Conservation (phyloP, 2,113 vertebrate species). For the Colistium nudipinnis region DNA sequence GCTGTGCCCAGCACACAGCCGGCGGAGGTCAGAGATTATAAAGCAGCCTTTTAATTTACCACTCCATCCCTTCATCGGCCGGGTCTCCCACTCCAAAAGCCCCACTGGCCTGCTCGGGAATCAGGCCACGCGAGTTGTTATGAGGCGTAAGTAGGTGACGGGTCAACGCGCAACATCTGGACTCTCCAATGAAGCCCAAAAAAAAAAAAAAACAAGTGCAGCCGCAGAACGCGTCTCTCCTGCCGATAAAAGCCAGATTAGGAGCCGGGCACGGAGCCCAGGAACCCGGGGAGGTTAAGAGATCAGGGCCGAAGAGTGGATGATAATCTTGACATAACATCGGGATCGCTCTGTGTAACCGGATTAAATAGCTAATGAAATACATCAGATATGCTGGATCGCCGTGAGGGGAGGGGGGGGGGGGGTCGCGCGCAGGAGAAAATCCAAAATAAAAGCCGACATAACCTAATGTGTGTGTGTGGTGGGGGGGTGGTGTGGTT, state of each 20-base stretch:
- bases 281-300: slow-evolving; percentile 52
- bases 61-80: slow-evolving; percentile 20
- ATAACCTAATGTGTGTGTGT: slow-evolving; percentile 3
- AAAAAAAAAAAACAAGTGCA: slow-evolving; percentile 65
- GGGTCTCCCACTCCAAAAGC: slow-evolving; percentile 40
- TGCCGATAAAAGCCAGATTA: slow-evolving; percentile 69
- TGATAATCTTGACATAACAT: slow-evolving; percentile 72
- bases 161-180: slow-evolving; percentile 71
- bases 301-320: slow-evolving; percentile 66
- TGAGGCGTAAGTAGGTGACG: slow-evolving; percentile 55
- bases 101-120: slow-evolving; percentile 2
- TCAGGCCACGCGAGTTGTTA: slow-evolving; percentile 41
- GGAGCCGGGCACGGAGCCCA: slow-evolving; percentile 38
- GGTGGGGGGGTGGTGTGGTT: too few relatives aligned
- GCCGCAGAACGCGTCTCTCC: too few relatives aligned
- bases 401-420: not conserved
- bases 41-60: slow-evolving; percentile 6
- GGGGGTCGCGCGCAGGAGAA: slow-evolving; percentile 14
- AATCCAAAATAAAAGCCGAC: slow-evolving; percentile 49
- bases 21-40: slow-evolving; percentile 50
- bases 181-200: slow-evolving; percentile 45
- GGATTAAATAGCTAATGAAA: slow-evolving; percentile 80
- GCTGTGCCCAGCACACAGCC: slow-evolving; percentile 9
- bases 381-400: slow-evolving; percentile 55
- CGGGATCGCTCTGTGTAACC: slow-evolving; percentile 60